These are phyloP conservation scores for Knipowitschia caucasica DNA, from an alignment of 2,797 vertebrate species.

Conservation along the genomic window DNA sequence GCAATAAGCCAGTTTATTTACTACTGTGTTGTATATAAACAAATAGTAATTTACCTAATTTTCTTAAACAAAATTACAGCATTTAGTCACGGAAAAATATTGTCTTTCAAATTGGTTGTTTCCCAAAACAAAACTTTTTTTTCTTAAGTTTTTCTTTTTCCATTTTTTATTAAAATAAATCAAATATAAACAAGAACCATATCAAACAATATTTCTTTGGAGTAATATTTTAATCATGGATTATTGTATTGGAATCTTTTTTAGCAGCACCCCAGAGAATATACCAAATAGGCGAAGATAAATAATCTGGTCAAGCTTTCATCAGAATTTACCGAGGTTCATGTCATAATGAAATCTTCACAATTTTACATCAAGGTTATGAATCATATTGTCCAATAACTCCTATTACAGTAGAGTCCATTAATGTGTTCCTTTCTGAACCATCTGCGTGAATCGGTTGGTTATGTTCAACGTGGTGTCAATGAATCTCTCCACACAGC, in stretches of 20 bases:
- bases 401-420: constrained; percentile 3
- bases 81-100: no score
- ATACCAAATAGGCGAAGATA: neutral
- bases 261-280: constrained; percentile 2
- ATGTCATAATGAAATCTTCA: constrained; percentile 2
- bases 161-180: no score
- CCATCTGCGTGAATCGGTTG: constrained; percentile 88
- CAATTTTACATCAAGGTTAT: neutral
- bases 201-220: neutral
- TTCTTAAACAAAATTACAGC: no score
- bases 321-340: neutral
- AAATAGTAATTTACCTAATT: no score
- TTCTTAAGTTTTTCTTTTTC: no score
- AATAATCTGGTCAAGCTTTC: neutral
- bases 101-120: no score
- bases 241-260: neutral
- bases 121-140: no score
- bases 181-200: neutral
- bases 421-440: constrained; percentile 85
- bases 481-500: constrained; percentile 88
- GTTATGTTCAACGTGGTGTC: constrained; percentile 87
- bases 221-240: neutral
- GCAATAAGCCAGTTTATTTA: no score
- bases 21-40: no score
- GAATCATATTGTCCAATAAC: constrained; percentile 2